A percentile compares a stretch with the other conserved stretches of the same genome.
Conservation (phyloP, 2,888 invertebrate genomes). For the Heterodera filipjevi region DNA sequence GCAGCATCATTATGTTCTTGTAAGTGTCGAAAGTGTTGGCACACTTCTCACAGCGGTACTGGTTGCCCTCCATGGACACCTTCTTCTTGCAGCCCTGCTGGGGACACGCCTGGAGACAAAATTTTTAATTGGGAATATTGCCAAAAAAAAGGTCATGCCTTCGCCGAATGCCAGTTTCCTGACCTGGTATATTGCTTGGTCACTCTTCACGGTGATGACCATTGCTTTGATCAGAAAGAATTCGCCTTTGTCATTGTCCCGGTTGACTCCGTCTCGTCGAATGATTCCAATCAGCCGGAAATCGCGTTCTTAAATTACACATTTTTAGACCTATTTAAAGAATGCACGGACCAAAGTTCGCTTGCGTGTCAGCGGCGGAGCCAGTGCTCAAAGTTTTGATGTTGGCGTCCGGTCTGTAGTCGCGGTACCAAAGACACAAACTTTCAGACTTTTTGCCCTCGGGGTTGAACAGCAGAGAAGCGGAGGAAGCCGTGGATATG, state of each 20-base stretch:
- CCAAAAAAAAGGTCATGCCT: no score
- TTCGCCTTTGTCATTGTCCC: constrained; percentile 70
- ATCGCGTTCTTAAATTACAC: constrained; percentile 43
- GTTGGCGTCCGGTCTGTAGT: constrained; percentile 66
- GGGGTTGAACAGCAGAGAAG: constrained; percentile 79
- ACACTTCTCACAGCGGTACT: constrained; percentile 94
- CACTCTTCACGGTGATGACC: constrained; percentile 78
- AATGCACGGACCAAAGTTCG: constrained; percentile 23
- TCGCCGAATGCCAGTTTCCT: neutral
- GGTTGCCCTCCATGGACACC: constrained; percentile 83
- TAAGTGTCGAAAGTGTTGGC: constrained; percentile 81
- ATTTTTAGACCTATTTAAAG: neutral
- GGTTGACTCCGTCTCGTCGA: constrained; percentile 45
- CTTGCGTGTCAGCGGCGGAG: constrained; percentile 13
- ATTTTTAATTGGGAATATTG: neutral
- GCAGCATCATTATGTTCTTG: constrained; percentile 68
- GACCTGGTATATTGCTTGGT: constrained; percentile 82
- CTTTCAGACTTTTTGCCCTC: constrained; percentile 83
- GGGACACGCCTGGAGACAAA: constrained; percentile 76
- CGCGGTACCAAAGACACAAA: constrained; percentile 87
- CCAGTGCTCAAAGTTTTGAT: constrained; percentile 43
- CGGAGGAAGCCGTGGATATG: constrained; percentile 65
- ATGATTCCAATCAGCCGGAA: constrained; percentile 46
- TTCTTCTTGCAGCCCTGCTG: constrained; percentile 90
- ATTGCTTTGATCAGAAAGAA: constrained; percentile 81